phyloP scores from a whole-genome alignment of 2,888 invertebrate species.

The Clunio marinus region DNA sequence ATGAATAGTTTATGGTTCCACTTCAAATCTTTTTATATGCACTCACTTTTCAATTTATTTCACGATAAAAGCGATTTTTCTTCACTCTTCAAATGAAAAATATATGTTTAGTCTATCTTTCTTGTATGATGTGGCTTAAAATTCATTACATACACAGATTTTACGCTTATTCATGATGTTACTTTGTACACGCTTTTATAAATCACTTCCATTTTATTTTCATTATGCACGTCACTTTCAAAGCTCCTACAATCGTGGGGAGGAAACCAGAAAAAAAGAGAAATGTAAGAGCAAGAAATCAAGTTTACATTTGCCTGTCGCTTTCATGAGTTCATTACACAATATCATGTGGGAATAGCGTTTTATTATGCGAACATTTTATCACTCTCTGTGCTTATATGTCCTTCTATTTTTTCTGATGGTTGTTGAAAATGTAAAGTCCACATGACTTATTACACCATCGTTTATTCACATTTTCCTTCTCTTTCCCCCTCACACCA shows the following conservation, averaged over 20 bases:
- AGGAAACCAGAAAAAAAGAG: background rate
- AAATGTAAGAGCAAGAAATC: background rate
- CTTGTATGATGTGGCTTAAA: background rate
- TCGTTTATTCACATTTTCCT: conserved; percentile 27
- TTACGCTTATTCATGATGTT: background rate
- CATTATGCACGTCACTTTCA: conserved; percentile 36
- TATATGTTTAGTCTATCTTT: too few species aligned
- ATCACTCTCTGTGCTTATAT: background rate
- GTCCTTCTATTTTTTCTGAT: background rate
- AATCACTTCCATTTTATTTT: conserved; percentile 38
- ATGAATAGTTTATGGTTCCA: background rate
- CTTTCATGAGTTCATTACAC: conserved; percentile 9
- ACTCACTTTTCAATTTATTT: too few species aligned
- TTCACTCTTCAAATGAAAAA: too few species aligned
- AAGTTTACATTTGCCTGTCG: background rate
- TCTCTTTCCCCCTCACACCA: background rate
- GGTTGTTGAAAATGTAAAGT: conserved; percentile 33
- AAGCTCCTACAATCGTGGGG: background rate
- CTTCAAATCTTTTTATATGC: too few species aligned
- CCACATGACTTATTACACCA: conserved; percentile 35
- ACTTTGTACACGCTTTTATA: conserved; percentile 12
- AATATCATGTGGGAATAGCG: background rate
- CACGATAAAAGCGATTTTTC: too few species aligned
- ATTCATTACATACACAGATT: background rate
- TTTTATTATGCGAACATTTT: conserved; percentile 28